phyloP scores from a whole-genome alignment of 2,888 invertebrate species.

The Criorhina ranunculi region DNA sequence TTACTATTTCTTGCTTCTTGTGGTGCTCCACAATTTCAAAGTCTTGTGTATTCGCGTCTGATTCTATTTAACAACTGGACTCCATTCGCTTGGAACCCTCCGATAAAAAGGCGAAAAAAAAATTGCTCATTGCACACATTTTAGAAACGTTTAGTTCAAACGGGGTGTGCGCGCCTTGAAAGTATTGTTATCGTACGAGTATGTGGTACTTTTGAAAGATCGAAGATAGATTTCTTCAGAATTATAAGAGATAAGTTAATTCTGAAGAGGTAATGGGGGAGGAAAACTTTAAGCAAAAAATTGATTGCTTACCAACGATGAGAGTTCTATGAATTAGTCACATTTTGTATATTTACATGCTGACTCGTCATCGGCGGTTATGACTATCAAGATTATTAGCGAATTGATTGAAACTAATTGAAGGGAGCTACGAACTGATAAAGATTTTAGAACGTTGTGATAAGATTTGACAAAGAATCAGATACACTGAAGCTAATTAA shows the following conservation, averaged over 20 bases:
- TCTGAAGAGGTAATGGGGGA: not conserved
- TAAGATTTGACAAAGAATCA: no score
- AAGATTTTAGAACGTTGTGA: no score
- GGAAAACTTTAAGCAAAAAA: not conserved
- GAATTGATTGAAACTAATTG: no score
- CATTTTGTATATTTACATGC: no score
- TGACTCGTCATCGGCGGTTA: no score
- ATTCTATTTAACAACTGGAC: conserved; percentile 60
- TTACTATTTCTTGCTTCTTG: not conserved
- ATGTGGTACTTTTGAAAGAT: conserved; percentile 12
- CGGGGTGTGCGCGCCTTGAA: conserved; percentile 9
- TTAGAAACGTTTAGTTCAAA: not conserved
- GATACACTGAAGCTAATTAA: no score
- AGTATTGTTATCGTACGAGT: conserved; percentile 32
- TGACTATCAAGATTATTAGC: no score
- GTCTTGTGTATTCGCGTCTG: conserved; percentile 53
- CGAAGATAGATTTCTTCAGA: conserved; percentile 25
- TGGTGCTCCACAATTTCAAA: not conserved
- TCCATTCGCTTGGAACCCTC: conserved; percentile 31
- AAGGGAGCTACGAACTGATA: no score
- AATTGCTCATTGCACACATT: conserved; percentile 16
- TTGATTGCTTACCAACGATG: no score
- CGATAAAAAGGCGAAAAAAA: conserved; percentile 48
- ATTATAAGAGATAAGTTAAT: conserved; percentile 14
- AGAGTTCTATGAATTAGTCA: no score